Base-by-base conservation (phyloP, 2,888 invertebrate genomes). In the Drosophila affinis region DNA sequence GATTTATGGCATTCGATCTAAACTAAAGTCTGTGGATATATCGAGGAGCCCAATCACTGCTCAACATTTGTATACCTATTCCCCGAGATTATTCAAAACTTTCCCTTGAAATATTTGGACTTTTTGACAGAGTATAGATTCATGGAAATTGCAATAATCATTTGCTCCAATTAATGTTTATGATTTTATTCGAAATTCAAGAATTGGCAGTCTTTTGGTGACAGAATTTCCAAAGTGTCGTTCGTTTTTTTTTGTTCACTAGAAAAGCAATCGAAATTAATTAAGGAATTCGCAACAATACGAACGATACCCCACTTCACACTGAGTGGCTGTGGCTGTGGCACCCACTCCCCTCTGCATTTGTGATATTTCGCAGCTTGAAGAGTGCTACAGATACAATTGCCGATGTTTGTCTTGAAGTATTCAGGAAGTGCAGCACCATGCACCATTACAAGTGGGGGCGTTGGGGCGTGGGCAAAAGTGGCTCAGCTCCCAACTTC, bases 361-460 rank as follows among this genome's bases (percentile, higher is more conserved):
- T 18, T 29, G 17, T 46, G 62, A 64, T 63, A 49, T 44, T 62
- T 51, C 48, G 55, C 44, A 62, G 56, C 55, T 57, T 51, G 24
- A 27, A 47, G 27, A 10, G 47, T 21, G n/a, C 39, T 55, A 47
- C 45, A 55, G 63, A 47, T 52, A 81, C 84, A 83, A 72, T 71
- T 85, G 87, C 18, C 70, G 55, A 73, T 78, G 76, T 71, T 87
- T 87, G 78, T 68, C 39, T 62, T 34, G 56, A 34, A 57, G 57
- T 53, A 75, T 78, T 75, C 64, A 81, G 81, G 81, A 81, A 81
- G 85, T 74, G 67, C 63, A 78, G 32, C 61, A 47, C 61, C 62
- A 57, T 44, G 39, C 69, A 34, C 64, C 54, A 34, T 67, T 34
- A 29, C 64, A 67, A 67, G 54, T n/a, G 59, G 54, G 61, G 59